Conservation (phyloP, 1,140 invertebrate genomes). For the Hypsibius dujardini region DNA sequence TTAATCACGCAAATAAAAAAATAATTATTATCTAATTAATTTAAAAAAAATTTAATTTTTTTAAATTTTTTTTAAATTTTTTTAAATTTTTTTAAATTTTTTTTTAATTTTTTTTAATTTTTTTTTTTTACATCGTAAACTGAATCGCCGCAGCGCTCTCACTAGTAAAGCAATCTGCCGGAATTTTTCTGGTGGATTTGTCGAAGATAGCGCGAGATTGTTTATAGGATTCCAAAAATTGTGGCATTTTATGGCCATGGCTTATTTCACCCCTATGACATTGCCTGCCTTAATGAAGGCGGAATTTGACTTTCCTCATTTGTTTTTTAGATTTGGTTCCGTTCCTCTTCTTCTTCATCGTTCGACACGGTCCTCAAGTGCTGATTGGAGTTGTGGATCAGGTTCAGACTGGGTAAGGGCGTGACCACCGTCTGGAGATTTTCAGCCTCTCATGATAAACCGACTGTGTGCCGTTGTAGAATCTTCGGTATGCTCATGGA, state of each 20-base stretch:
- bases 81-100: neutral
- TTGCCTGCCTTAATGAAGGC: neutral
- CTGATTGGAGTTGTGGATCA: neutral
- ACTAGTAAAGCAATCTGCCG: too few species aligned
- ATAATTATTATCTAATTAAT: neutral
- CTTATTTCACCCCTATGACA: neutral
- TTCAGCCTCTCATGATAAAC: neutral
- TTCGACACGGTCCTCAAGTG: neutral
- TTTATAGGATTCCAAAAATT: too few species aligned
- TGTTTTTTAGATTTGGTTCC: neutral
- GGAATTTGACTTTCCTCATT: neutral
- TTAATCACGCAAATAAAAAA: too few species aligned
- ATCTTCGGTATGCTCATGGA: slow-evolving; percentile 8
- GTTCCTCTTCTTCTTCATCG: neutral
- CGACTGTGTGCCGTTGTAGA: neutral
- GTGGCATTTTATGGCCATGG: too few species aligned
- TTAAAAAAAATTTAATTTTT: neutral
- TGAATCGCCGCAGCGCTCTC: too few species aligned
- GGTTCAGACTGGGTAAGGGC: neutral
- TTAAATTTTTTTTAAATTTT: slow-evolving; percentile 1
- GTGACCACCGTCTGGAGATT: neutral
- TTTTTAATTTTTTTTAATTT: neutral
- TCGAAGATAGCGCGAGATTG: too few species aligned
- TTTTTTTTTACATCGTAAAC: too few species aligned
- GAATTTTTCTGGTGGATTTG: too few species aligned